A percentile compares a stretch with the other conserved stretches of the same genome.
Evolutionary conservation across 2,797 vertebrate species (phyloP).

Genomic region (Bovichtus variegatus): DNA sequence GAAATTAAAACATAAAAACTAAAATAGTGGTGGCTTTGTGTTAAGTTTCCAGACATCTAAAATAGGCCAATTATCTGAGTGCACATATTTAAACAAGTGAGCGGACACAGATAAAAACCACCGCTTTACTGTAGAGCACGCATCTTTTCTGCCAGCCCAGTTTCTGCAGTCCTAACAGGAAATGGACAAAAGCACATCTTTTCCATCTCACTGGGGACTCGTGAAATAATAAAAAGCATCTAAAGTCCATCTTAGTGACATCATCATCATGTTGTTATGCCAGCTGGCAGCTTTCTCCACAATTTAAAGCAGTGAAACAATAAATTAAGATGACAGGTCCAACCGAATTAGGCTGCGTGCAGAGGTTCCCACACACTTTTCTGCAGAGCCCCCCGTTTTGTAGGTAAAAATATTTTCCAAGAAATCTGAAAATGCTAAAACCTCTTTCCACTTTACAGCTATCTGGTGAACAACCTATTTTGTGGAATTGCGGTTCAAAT

Average conservation of each 20-base stretch:
- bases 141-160: neutral
- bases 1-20: slow-evolving; percentile 38
- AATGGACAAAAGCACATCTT: neutral
- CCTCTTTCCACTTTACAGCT: neutral
- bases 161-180: neutral
- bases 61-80: slow-evolving; percentile 23
- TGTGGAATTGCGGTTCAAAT: neutral
- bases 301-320: slow-evolving; percentile 4
- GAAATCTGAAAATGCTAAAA: too few species aligned
- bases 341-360: neutral
- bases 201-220: neutral
- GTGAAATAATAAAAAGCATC: slow-evolving; percentile 19
- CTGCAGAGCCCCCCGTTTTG: too few species aligned
- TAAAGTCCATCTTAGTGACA: too few species aligned
- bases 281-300: slow-evolving; percentile 7
- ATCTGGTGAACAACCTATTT: neutral
- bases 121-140: neutral
- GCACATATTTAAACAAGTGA: slow-evolving; percentile 30
- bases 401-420: too few species aligned
- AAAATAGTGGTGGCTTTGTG: slow-evolving; percentile 37
- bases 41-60: slow-evolving; percentile 21
- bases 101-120: slow-evolving; percentile 21
- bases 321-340: slow-evolving; percentile 33
- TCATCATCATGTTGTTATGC: too few species aligned
- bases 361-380: too few species aligned